A percentile compares a stretch with the other conserved stretches of the same genome.
phyloP scores from a whole-genome alignment of 2,888 invertebrate species.

The Chrysolina haemoptera region DNA sequence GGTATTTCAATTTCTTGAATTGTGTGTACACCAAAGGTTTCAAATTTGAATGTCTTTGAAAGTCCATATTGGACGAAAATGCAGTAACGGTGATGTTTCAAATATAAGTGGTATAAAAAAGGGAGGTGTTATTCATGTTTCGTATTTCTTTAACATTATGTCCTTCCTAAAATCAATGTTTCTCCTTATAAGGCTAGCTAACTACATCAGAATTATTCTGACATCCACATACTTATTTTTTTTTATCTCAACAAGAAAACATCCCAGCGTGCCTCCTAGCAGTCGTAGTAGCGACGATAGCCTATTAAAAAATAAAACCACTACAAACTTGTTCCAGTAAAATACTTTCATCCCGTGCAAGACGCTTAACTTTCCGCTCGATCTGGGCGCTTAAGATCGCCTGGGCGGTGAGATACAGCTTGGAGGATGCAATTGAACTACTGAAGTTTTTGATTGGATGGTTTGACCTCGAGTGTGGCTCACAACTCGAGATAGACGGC shows the following conservation, averaged over 20 bases:
- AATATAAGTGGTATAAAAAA: no score
- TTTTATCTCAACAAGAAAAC: slow-evolving; percentile 6
- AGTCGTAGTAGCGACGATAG: not conserved
- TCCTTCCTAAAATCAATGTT: no score
- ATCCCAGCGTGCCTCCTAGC: not conserved
- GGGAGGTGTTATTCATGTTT: no score
- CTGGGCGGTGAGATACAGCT: not conserved
- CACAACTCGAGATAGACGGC: slow-evolving; percentile 1
- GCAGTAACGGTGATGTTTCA: no score
- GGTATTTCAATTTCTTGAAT: no score
- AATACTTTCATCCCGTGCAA: slow-evolving; percentile 10
- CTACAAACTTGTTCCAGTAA: slow-evolving; percentile 10
- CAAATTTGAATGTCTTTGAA: no score
- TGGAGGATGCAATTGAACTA: slow-evolving; percentile 5
- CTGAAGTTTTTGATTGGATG: slow-evolving; percentile 17
- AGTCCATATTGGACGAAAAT: no score
- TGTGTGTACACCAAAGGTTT: no score
- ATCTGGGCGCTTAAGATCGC: slow-evolving; percentile 5
- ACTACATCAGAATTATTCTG: not conserved
- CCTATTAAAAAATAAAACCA: slow-evolving; percentile 17
- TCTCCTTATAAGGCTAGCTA: not conserved
- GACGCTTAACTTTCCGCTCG: slow-evolving; percentile 11
- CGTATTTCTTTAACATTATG: no score
- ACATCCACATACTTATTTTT: not conserved
- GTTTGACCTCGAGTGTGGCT: slow-evolving; percentile 8